Evolutionary conservation across 1,140 invertebrate species (phyloP), one percentile per base, ranked within the genome.

Genomic region (Atopsyche davidsoni): DNA sequence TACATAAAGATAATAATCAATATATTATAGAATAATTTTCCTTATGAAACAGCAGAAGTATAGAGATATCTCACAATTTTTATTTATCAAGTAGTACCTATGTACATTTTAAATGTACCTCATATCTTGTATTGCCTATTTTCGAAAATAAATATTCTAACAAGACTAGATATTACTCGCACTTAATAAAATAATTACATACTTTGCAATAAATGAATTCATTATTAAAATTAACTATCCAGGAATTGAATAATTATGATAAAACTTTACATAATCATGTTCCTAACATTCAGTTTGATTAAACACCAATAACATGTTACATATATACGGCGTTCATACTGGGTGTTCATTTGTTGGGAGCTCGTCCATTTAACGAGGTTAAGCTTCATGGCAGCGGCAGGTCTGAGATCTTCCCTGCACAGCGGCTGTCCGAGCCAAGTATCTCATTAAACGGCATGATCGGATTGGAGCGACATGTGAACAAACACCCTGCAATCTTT

Each of bases 221-320:
- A n/a, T n/a, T n/a, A n/a, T n/a, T n/a, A n/a, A n/a, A n/a, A n/a
- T n/a, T n/a, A n/a, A n/a, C n/a, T n/a, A n/a, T n/a, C n/a, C n/a
- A n/a, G n/a, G n/a, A n/a, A n/a, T n/a, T n/a, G n/a, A n/a, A n/a
- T n/a, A n/a, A n/a, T n/a, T n/a, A n/a, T n/a, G n/a, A n/a, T n/a
- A n/a, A n/a, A n/a, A n/a, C n/a, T n/a, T n/a, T n/a, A n/a, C n/a
- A n/a, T n/a, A n/a, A n/a, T n/a, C n/a, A n/a, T n/a, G n/a, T 40
- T 36, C 32, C 46, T 48, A 48, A 48, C 46, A 48, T 48, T 48
- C 38, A 48, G 46, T 40, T 48, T 28, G 46, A 48, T 48, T 48
- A 48, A 48, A 48, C 41, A 48, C 41, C 18, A 48, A 40, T 48
- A 48, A 28, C 41, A 38, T 21, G 34, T 40, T 48, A 48, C 39